Evolutionary conservation across 2,113 vertebrate species (phyloP), one percentile per base, ranked within the genome.

Genomic region (Xiphophorus couchianus): DNA sequence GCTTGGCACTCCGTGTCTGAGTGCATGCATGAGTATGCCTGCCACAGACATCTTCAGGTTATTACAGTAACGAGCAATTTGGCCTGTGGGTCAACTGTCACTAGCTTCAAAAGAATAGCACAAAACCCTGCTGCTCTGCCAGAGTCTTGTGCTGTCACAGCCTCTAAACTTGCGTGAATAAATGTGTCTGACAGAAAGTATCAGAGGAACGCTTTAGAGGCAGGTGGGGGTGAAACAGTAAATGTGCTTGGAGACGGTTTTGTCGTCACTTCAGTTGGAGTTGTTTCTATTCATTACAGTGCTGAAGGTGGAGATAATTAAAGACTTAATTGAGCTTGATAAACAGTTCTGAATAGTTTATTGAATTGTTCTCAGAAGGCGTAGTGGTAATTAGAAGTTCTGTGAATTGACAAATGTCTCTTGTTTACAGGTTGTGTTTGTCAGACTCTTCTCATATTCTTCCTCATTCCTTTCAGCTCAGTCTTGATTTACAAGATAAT

Each of bases 11-110:
- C 33, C 39, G 68, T 71, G 48, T 51, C 31, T 33, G 65, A 63
- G 76, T 72, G 35, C 39, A 69, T 54, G 63, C 4, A 17, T 13
- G 37, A 44, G 76, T 54, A 54, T 71, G 62, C 70, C 54, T 69
- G 66, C 37, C 22, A 14, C 69, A 25, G 62, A 87, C 77, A 81
- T 88, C 85, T 82, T 79, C 84, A 88, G 87, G 88, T 90, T 88
- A 91, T 88, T 90, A 88, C 73, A 63, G 87, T 89, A 90, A 89
- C 90, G 85, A 92, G 86, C 74, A 74, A 75, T 85, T 86, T 81
- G 71, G 79, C 86, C 91, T 78, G 89, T 77, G 64, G 89, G 89
- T 90, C 86, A 88, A 79, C 68, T 82, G 85, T 83, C 82, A 86
- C 85, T 67, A 81, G 81, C 80, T 80, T 78, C 79, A 64, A 79